Evolutionary conservation across 2,113 vertebrate species (phyloP), one percentile per base, ranked within the genome.

Genomic region (Genyomyrus donnyi): DNA sequence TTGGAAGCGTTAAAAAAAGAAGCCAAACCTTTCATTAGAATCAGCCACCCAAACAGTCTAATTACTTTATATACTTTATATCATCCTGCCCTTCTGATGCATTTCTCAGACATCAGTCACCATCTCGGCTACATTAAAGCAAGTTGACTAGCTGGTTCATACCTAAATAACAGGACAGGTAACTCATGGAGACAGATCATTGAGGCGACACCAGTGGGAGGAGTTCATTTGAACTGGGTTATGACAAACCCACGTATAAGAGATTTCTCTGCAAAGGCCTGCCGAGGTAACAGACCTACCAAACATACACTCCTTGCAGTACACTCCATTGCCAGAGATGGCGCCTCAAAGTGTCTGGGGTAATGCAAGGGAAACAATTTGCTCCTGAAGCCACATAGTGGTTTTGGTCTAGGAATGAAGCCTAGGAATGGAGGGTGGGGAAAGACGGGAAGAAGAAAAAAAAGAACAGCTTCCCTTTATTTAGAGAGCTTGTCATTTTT

Each of bases 341-440:
- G 85, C 49, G 21, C 62, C 21, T 31, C 80, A 53, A 39, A 50
- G 11, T 21, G 49, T 83, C 19, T 90, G 83, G 24, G 86, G 90
- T 87, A 90, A 91, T 88, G 77, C 31, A 91, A 93, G 93, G 91
- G 94, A 87, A 94, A 95, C 92, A 95, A 94, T 95, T 95, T 94
- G 92, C 93, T 93, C 92, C 90, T 92, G 91, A 19, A 91, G 91
- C 93, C 93, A 92, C 94, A 93, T 93, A 93, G 93, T 91, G 91
- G 91, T 92, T 92, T 93, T 87, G 94, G 93, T 94, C 93, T 87
- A 87, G 91, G 91, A 94, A 91, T 93, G 88, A 89, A 77, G 74
- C 70, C 48, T 58, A 35, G 85, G n/a, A 86, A 86, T 86, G 85
- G n/a, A 50, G 48, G 85, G n/a, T 27, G 45, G 85, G n/a, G n/a